Evolutionary conservation across 2,888 invertebrate genomes (phyloP).

Genomic region (Therioaphis trifolii): DNA sequence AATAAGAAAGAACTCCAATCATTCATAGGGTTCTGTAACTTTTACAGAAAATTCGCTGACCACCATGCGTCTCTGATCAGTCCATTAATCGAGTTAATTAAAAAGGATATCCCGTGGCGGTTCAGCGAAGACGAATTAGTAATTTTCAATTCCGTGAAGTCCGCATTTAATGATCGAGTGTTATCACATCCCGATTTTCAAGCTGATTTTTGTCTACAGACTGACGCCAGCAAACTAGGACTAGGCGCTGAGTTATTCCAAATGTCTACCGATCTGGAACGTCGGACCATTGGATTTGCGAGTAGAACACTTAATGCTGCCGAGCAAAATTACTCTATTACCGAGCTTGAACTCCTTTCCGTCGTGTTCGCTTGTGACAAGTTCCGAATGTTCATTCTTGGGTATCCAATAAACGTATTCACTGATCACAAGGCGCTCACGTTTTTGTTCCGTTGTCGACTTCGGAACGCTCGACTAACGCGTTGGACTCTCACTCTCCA

Average conservation of each 20-base stretch:
- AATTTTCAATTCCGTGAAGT: neutral
- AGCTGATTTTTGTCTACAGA: neutral
- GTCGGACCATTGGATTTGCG: neutral
- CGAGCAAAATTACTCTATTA: too few species aligned
- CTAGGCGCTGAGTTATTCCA: slow-evolving; percentile 13
- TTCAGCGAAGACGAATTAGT: too few species aligned
- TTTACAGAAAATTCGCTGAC: slow-evolving; percentile 9
- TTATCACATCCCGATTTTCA: neutral
- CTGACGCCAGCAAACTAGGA: neutral
- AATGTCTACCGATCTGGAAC: neutral
- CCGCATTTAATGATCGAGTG: neutral
- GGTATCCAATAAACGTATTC: neutral
- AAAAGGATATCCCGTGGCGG: neutral
- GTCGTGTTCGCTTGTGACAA: slow-evolving; percentile 3
- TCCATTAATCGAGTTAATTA: neutral
- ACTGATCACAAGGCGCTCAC: too few species aligned
- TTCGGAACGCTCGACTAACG: neutral
- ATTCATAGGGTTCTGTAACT: too few species aligned
- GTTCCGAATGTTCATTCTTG: neutral
- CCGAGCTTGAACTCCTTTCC: neutral
- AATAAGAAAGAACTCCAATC: slow-evolving; percentile 62
- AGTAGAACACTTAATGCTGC: too few species aligned
- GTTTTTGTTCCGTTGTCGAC: neutral
- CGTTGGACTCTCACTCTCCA: slow-evolving; percentile 12
- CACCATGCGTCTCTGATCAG: neutral